A percentile compares a stretch with the other conserved stretches of the same genome.
Conservation (phyloP, 1,140 invertebrate genomes). For the Drosophila nannoptera region DNA sequence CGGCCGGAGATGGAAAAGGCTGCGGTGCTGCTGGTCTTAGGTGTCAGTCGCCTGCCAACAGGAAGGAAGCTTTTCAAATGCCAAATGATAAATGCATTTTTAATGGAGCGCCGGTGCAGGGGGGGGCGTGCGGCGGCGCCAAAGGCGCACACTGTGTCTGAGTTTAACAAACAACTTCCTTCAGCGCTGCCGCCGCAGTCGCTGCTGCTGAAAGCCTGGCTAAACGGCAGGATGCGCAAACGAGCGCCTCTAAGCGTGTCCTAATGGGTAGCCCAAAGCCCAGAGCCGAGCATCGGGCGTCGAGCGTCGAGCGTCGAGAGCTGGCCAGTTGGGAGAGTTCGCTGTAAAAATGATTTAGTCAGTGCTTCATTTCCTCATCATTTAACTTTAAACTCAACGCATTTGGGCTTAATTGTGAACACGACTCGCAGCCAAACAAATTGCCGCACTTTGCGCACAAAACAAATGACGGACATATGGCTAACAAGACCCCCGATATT, state of each 20-base stretch:
- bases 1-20: conserved; percentile 11
- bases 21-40: conserved; percentile 36
- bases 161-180: conserved; percentile 58
- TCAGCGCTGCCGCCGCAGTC: conserved; percentile 36
- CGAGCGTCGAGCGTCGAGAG: neutral
- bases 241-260: conserved; percentile 39
- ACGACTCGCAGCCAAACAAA: conserved; percentile 45
- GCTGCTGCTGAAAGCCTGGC: conserved; percentile 40
- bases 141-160: conserved; percentile 30
- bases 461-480: conserved; percentile 62
- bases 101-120: conserved; percentile 61
- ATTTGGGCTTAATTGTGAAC: conserved; percentile 62
- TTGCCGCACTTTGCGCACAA: conserved; percentile 29
- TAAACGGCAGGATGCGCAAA: conserved; percentile 50
- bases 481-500: conserved; percentile 27
- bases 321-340: neutral
- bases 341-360: conserved; percentile 61
- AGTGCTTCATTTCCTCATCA: conserved; percentile 52
- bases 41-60: conserved; percentile 54
- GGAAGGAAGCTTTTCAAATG: conserved; percentile 74
- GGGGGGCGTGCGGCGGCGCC: conserved; percentile 5
- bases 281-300: conserved; percentile 7
- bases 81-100: conserved; percentile 77
- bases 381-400: conserved; percentile 37
- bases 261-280: conserved; percentile 24